These are phyloP conservation scores for Mechanitis messenoides DNA, from an alignment of 2,888 invertebrate genomes.

Conservation along the genomic window DNA sequence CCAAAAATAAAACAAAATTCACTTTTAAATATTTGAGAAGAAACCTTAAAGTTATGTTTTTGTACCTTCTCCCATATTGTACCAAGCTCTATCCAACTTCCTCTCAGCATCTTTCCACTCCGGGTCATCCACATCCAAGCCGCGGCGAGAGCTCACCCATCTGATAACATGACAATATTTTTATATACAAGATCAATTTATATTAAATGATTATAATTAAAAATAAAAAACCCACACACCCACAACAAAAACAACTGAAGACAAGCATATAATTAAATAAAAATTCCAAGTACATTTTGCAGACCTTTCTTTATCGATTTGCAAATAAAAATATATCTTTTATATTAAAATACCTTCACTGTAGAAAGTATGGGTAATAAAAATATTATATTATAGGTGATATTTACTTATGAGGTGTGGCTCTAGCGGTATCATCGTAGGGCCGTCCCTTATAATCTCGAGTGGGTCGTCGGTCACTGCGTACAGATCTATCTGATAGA, in stretches of 20 bases:
- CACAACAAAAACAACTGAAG: too few species aligned
- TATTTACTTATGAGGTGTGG: conserved; percentile 88
- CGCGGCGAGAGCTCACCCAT: conserved; percentile 72
- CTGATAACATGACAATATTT: conserved; percentile 35
- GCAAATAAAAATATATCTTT: neutral
- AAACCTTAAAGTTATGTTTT: conserved; percentile 11
- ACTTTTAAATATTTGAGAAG: neutral
- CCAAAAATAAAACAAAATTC: too few species aligned
- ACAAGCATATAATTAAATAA: too few species aligned
- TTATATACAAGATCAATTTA: neutral
- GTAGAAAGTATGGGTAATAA: too few species aligned
- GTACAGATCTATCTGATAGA: conserved; percentile 55
- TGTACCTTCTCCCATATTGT: conserved; percentile 91
- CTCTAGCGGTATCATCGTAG: conserved; percentile 84
- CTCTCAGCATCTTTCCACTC: conserved; percentile 95
- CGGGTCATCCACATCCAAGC: conserved; percentile 82
- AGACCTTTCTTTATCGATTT: neutral
- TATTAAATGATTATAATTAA: conserved; percentile 22
- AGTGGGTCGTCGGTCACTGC: conserved; percentile 52
- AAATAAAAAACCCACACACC: neutral
- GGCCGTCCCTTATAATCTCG: conserved; percentile 61
- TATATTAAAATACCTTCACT: too few species aligned
- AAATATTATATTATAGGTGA: neutral
- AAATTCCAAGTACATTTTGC: too few species aligned
- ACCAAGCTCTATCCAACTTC: conserved; percentile 97